These are phyloP conservation scores for Pterocles orientalis DNA, from an alignment of 2,113 vertebrate species.

Conservation along the genomic window DNA sequence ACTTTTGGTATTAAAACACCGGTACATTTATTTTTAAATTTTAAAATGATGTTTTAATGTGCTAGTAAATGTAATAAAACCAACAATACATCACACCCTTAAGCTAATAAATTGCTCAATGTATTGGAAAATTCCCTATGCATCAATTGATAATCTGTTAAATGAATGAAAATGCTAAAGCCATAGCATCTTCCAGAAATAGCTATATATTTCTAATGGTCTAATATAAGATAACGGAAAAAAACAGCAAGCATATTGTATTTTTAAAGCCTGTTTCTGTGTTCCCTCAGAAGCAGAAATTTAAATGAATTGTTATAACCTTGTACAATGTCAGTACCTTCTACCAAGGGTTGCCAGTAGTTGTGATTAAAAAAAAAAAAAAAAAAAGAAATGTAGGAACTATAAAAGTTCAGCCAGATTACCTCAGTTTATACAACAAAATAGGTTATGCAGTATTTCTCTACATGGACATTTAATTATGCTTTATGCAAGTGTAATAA, in stretches of 20 bases:
- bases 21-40: not conserved
- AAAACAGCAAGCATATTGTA: not conserved
- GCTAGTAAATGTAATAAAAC: not conserved
- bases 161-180: slow-evolving; percentile 31
- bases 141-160: slow-evolving; percentile 26
- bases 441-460: not conserved
- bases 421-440: not conserved
- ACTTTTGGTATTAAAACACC: not conserved
- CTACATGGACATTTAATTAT: not conserved
- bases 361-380: not conserved
- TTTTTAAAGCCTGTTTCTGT: slow-evolving; percentile 24
- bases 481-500: slow-evolving; percentile 4
- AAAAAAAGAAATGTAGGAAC: not conserved
- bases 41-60: not conserved
- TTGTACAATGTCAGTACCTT: slow-evolving; percentile 15
- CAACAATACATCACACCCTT: not conserved
- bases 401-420: not conserved
- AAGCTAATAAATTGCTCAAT: not conserved
- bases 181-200: not conserved
- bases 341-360: not conserved
- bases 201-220: not conserved
- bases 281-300: not conserved
- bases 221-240: slow-evolving; percentile 26
- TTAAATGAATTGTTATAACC: slow-evolving; percentile 4
- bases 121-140: not conserved